Conservation (phyloP, 64 coral and sea anemone genomes). For the Pachyseris speciosa region DNA sequence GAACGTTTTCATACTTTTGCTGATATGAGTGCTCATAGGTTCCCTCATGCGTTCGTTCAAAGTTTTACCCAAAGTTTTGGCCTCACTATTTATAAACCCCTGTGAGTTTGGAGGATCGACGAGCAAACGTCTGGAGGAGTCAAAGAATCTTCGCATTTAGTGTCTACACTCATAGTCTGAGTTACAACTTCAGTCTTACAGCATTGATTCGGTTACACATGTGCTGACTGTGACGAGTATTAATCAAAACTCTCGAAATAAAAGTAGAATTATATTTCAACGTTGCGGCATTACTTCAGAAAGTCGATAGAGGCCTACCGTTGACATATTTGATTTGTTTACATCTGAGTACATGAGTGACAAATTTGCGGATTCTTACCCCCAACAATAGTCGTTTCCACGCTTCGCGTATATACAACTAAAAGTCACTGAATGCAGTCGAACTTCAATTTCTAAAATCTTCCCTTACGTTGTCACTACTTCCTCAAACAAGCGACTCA, state of each 20-base stretch:
- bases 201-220: neutral
- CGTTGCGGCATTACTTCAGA: slow-evolving; percentile 1
- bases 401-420: too few relatives aligned
- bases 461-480: too few relatives aligned
- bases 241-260: neutral
- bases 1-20: neutral
- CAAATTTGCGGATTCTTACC: neutral
- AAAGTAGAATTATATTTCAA: slow-evolving; percentile 1
- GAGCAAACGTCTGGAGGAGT: too few relatives aligned
- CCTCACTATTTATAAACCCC: too few relatives aligned
- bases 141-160: too few relatives aligned
- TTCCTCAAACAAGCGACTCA: too few relatives aligned
- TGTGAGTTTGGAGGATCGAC: neutral
- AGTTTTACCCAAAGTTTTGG: too few relatives aligned
- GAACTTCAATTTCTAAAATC: too few relatives aligned
- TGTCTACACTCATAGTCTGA: too few relatives aligned
- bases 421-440: too few relatives aligned
- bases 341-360: slow-evolving; percentile 11
- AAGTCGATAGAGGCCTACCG: neutral
- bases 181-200: neutral
- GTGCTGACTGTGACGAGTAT: neutral
- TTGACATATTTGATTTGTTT: slow-evolving; percentile 17
- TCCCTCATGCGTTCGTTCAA: neutral
- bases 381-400: neutral
- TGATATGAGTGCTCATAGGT: neutral